Percentiles rank a stretch among this genome's conserved stretches.
Evolutionary conservation across 2,113 vertebrate genomes (phyloP).

Genomic region (Diphyllodes magnificus): DNA sequence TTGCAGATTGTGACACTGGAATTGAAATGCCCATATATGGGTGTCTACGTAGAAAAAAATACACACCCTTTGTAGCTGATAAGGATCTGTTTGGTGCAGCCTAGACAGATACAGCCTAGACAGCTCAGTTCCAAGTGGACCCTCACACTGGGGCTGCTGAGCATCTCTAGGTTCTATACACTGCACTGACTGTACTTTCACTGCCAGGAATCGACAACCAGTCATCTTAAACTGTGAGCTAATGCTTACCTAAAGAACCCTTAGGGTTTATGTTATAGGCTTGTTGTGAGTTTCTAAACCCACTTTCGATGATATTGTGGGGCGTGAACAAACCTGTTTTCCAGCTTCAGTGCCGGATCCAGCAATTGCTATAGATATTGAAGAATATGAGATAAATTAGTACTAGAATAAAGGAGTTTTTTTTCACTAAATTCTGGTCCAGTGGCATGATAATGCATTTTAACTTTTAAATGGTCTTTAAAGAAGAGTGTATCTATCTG

Average conservation of each 20-base stretch:
- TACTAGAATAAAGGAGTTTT: not conserved
- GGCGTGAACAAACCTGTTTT: not conserved
- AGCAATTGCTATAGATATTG: not conserved
- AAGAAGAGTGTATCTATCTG: not conserved
- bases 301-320: not conserved
- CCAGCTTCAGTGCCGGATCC: not conserved
- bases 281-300: not conserved
- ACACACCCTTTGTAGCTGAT: not conserved
- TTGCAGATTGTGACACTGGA: not conserved
- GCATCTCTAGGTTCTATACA: not conserved
- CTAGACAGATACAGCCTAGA: not conserved
- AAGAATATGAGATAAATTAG: not conserved
- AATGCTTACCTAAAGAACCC: not conserved
- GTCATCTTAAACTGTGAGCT: not conserved
- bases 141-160: rapidly evolving
- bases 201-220: not conserved
- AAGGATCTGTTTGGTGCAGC: not conserved
- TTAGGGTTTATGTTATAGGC: not conserved
- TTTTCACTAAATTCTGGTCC: not conserved
- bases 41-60: not conserved
- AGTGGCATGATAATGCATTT: not conserved
- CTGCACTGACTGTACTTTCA: not conserved
- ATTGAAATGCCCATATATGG: not conserved
- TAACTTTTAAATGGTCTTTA: not conserved
- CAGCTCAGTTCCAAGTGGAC: not conserved